These are phyloP conservation scores for Miichthys miiuy DNA, from an alignment of 2,797 vertebrate species.

Conservation along the genomic window DNA sequence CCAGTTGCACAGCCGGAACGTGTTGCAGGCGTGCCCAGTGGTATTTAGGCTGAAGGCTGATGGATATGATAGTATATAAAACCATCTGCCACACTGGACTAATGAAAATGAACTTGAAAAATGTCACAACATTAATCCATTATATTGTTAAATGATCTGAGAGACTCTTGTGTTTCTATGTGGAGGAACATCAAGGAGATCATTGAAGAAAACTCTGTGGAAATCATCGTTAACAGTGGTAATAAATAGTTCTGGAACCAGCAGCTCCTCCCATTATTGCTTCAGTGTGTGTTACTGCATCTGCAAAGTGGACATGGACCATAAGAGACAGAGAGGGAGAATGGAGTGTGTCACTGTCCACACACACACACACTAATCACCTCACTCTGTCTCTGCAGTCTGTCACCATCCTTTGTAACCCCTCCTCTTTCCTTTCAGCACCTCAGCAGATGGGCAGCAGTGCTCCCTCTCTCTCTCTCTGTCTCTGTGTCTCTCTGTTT, in stretches of 20 bases:
- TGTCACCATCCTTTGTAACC: constrained; percentile 36
- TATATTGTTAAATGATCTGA: not conserved
- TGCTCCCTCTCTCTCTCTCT: constrained; percentile 38
- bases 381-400: constrained; percentile 41
- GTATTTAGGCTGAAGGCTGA: too few relatives aligned
- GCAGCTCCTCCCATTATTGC: not conserved
- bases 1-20: too few relatives aligned
- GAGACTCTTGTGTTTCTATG: not conserved
- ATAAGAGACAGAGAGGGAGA: constrained; percentile 24
- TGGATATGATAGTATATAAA: not conserved
- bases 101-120: not conserved
- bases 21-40: too few relatives aligned
- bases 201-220: not conserved
- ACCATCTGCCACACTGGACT: not conserved
- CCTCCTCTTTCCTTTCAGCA: constrained; percentile 54
- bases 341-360: constrained; percentile 37
- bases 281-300: not conserved
- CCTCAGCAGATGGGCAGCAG: constrained; percentile 84
- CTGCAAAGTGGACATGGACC: constrained; percentile 14
- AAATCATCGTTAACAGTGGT: not conserved
- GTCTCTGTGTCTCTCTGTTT: constrained; percentile 7
- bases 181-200: not conserved
- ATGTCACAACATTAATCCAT: not conserved
- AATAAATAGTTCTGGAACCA: not conserved
- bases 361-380: constrained; percentile 12